Evolutionary conservation across 1,140 invertebrate species (phyloP), one percentile per base, ranked within the genome.

Genomic region (Ceratina calcarata): DNA sequence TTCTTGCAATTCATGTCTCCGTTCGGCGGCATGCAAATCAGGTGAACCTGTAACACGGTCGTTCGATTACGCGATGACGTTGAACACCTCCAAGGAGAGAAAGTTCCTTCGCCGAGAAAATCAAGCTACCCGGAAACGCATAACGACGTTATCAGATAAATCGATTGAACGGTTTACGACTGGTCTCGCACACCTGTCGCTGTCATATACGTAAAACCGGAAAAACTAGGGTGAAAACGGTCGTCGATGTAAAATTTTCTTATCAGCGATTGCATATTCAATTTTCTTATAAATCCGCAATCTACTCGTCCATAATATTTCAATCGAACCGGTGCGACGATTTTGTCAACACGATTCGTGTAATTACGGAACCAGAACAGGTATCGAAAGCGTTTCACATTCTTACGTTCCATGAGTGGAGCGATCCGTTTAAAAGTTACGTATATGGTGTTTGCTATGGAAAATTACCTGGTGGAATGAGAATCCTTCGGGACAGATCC

Each of bases 401-500:
- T 57, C 0, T n/a, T 57, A 6, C 55, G 16, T 64, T 37, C 51
- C 13, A 58, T 7, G 18, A 3, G 8, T 58, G 55, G 51, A 58
- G 8, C n/a, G n/a, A 55, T 55, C 53, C 53, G 18, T 18, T 57
- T 57, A 57, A 18, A 57, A 2, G n/a, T 57, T 57, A 57, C n/a
- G 53, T 22, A 24, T 10, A 12, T 0, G 22, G 10, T n/a, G 55
- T n/a, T n/a, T 13, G 55, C 4, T 13, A 57, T 13, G 10, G 55
- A 57, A 57, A n/a, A 57, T 83, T 93, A 96, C 96, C 94, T 98
- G 97, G 89, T 98, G 97, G 95, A 98, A 98, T 62, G 96, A 96
- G 88, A 98, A 98, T 81, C 97, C 97, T 87, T 97, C 97, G 0
- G 97, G 97, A 88, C 98, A 98, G 84, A 98, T 96, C 97, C 97